phyloP scores from a whole-genome alignment of 2,113 vertebrate species.

The Cephalopholis sonnerati region DNA sequence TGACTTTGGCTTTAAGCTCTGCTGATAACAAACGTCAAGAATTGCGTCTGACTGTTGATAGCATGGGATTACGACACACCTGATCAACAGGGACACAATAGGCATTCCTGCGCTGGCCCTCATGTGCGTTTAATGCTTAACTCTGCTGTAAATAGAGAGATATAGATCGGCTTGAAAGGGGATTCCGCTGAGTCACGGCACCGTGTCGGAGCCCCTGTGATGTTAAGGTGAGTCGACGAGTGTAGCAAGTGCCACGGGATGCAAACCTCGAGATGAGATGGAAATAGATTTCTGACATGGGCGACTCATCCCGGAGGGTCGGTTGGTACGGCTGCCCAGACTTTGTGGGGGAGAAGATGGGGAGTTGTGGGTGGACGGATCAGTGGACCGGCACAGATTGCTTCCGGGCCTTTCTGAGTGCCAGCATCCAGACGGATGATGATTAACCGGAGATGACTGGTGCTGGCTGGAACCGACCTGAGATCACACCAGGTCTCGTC shows the following conservation, averaged over 20 bases:
- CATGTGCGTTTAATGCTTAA: conserved; percentile 55
- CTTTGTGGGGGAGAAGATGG: background rate
- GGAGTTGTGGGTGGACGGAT: conserved; percentile 32
- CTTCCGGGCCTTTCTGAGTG: conserved; percentile 48
- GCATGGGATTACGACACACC: conserved; percentile 30
- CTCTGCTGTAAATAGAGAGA: conserved; percentile 40
- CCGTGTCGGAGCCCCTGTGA: background rate
- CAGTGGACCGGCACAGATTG: conserved; percentile 49
- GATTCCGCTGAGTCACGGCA: background rate
- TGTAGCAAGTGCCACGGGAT: conserved; percentile 5
- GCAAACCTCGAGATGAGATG: conserved; percentile 23
- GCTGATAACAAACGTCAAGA: conserved; percentile 48
- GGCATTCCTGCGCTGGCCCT: conserved; percentile 36
- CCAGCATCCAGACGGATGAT: conserved; percentile 58
- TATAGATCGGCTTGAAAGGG: conserved; percentile 15
- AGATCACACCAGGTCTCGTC: conserved; percentile 47
- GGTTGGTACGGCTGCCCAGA: conserved; percentile 33
- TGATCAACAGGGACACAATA: conserved; percentile 40
- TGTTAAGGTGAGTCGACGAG: conserved; percentile 10
- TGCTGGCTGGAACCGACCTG: conserved; percentile 41
- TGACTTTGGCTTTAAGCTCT: conserved; percentile 60
- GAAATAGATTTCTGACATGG: conserved; percentile 30
- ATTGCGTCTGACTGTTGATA: conserved; percentile 45
- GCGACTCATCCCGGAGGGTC: conserved; percentile 19
- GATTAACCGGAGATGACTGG: conserved; percentile 59